Conservation (phyloP, 2,888 invertebrate species). For the Lasioglossum pauxillum region DNA sequence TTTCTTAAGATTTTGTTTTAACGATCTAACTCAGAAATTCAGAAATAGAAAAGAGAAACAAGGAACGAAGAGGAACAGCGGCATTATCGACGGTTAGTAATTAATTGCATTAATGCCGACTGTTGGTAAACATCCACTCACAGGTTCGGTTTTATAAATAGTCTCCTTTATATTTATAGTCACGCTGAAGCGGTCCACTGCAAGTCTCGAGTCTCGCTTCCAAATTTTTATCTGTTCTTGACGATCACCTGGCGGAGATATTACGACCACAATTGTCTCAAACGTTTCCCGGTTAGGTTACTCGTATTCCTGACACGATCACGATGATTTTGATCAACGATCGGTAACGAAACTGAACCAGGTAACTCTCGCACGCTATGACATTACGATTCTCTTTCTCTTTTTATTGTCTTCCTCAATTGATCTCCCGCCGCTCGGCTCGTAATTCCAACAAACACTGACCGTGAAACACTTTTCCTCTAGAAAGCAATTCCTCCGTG, state of each 20-base stretch:
- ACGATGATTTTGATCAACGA: conserved; percentile 44
- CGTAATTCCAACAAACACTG: conserved; percentile 34
- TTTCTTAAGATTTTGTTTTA: not conserved
- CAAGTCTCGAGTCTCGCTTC: conserved; percentile 11
- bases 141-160: conserved; percentile 71
- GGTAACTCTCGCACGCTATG: conserved; percentile 18
- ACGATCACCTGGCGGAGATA: conserved; percentile 34
- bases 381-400: conserved; percentile 1
- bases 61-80: conserved; percentile 19
- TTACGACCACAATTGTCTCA: conserved; percentile 9
- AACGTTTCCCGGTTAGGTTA: not conserved
- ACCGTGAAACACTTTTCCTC: conserved; percentile 17
- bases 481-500: conserved; percentile 24
- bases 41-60: not conserved
- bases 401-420: not conserved
- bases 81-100: conserved; percentile 44
- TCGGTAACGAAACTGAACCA: conserved; percentile 47
- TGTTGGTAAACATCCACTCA: conserved; percentile 58
- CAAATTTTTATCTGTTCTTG: conserved; percentile 20
- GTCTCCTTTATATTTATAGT: conserved; percentile 72
- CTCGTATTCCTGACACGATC: conserved; percentile 10
- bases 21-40: not conserved
- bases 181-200: conserved; percentile 27
- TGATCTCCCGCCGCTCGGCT: conserved; percentile 4
- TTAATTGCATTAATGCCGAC: conserved; percentile 31